A percentile compares a stretch with the other conserved stretches of the same genome.
Evolutionary conservation across 2,888 invertebrate genomes (phyloP).

Genomic region (Xestoiulus laeticollis): DNA sequence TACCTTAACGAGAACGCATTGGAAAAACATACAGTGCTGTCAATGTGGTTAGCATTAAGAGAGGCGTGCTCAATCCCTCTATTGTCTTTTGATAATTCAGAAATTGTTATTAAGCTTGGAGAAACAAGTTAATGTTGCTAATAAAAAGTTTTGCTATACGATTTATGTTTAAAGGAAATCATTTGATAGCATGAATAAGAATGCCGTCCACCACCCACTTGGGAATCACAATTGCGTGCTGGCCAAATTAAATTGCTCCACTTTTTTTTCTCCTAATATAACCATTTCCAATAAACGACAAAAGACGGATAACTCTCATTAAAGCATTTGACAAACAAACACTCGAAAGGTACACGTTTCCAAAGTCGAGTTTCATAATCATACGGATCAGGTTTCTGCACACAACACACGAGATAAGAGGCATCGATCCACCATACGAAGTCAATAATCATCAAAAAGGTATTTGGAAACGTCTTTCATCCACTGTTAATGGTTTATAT

Average conservation of each 20-base stretch:
- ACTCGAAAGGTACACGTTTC: slow-evolving; percentile 7
- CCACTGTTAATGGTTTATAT: not conserved
- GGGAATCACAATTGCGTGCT: slow-evolving; percentile 17
- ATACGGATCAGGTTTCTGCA: slow-evolving; percentile 15
- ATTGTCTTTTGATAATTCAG: too few relatives aligned
- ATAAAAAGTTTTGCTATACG: too few relatives aligned
- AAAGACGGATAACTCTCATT: slow-evolving; percentile 7
- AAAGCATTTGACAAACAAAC: slow-evolving; percentile 28
- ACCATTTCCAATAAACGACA: slow-evolving; percentile 24
- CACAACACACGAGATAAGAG: slow-evolving; percentile 37
- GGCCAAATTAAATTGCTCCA: not conserved
- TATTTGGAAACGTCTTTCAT: not conserved
- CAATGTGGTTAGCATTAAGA: too few relatives aligned
- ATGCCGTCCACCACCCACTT: slow-evolving; percentile 18
- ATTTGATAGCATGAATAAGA: not conserved
- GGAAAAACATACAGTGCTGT: too few relatives aligned
- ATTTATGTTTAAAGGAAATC: slow-evolving; percentile 18
- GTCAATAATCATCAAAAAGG: slow-evolving; percentile 11
- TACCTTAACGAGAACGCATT: too few relatives aligned
- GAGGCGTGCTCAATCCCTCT: too few relatives aligned
- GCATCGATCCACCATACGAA: not conserved
- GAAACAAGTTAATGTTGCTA: too few relatives aligned
- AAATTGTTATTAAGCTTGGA: too few relatives aligned
- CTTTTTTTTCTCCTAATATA: slow-evolving; percentile 17
- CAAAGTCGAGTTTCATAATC: slow-evolving; percentile 1